Base-by-base conservation (phyloP, 2,888 invertebrate species). In the Dryobota labecula region DNA sequence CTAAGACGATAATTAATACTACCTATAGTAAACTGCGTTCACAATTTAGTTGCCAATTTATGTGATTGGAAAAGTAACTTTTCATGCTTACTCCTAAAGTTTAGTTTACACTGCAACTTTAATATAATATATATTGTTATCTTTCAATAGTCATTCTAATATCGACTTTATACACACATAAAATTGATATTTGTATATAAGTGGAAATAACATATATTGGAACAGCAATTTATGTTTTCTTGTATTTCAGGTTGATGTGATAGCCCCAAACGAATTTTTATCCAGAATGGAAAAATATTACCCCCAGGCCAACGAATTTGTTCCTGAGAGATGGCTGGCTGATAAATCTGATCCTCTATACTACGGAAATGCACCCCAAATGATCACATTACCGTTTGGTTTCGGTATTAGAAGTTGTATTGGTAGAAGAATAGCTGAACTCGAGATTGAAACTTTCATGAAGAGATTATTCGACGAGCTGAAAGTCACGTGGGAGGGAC, bases 241-340 rank as follows among this genome's bases (percentile, higher is more conserved):
- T 73, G n/a, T 70, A 67, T 57, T 95, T 38, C 92, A 98, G 97
- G 97, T 98, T 0, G 97, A 98, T 88, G 97, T 98, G 0, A 95
- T 98, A 66, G 97, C 98, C 88, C 98, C 97, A 76, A 97, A 98
- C 76, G 97, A 97, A 89, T 97, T 97, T 66, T 96, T 97, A 75
- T 97, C 97, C 74, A 91, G 85, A 51, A 63, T 90, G 77, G 95
- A 95, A 24, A 90, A 96, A 82, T 94, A 97, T 87, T 97, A 97
- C 86, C 94, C 96, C 4, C 90, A 96, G 60, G 94, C 97, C 1
- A 88, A 94, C 0, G 92, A 96, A 49, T 98, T 96, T 86, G 86
- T 96, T 56, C 98, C 98, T 1, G 97, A 98, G 87, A 94, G 98
- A 83, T 98, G 98, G 98, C 86, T 97, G 13, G 96, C 96, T 60